These are phyloP conservation scores for Acrocyrtus sp. DNA, from an alignment of 2,888 invertebrate genomes.

Conservation along the genomic window DNA sequence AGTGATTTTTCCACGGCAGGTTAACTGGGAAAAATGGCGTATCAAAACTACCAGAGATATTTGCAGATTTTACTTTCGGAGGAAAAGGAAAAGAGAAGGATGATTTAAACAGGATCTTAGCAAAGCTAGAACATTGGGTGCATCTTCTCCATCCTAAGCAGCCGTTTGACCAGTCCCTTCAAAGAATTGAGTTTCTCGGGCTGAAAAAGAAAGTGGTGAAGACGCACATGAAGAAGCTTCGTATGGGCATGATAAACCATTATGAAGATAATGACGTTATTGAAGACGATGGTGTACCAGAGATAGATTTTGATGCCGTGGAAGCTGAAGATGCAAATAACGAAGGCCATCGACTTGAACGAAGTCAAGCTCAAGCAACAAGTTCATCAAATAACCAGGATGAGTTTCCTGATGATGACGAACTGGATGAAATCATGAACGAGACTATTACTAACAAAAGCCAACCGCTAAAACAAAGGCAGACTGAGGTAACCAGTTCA, in stretches of 20 bases:
- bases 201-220: constrained; percentile 75
- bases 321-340: constrained; percentile 1
- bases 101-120: constrained; percentile 83
- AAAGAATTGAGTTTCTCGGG: constrained; percentile 83
- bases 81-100: constrained; percentile 85
- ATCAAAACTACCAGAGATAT: constrained; percentile 80
- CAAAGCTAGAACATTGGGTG: constrained; percentile 91
- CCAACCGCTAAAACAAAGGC: no score
- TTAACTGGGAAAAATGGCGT: constrained; percentile 84
- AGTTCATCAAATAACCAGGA: background rate
- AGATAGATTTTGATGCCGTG: background rate
- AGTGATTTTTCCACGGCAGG: constrained; percentile 64
- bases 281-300: constrained; percentile 2
- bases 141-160: constrained; percentile 91
- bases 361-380: background rate
- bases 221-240: constrained; percentile 70
- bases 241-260: constrained; percentile 70
- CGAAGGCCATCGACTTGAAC: background rate
- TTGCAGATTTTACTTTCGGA: constrained; percentile 82
- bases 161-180: constrained; percentile 86
- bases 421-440: no score
- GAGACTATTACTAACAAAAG: no score
- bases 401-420: constrained; percentile 31
- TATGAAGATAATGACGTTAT: constrained; percentile 65
- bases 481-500: no score